Evolutionary conservation across 2,113 vertebrate genomes (phyloP).

Genomic region (Leptosomus discolor): DNA sequence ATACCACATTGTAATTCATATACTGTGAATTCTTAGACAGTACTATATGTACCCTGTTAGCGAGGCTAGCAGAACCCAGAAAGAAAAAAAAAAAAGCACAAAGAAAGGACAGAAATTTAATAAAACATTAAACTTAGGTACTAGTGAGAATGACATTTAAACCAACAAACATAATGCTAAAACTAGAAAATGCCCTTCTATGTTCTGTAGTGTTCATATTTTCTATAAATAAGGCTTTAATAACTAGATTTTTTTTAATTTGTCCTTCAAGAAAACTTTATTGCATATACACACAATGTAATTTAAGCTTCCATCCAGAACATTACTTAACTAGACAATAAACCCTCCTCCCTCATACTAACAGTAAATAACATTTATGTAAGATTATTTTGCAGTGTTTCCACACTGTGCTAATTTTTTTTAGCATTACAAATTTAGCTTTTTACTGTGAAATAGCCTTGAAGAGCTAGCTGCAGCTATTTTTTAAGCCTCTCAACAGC

Average conservation of each 20-base stretch:
- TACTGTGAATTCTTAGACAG: not conserved
- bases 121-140: not conserved
- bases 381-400: not conserved
- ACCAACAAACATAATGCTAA: not conserved
- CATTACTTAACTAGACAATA: conserved; percentile 18
- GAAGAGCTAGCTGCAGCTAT: not conserved
- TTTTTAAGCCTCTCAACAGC: not conserved
- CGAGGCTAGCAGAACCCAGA: not conserved
- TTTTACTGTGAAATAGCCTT: conserved; percentile 24
- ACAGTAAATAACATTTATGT: not conserved
- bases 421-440: conserved; percentile 17
- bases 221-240: not conserved
- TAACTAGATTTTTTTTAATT: not conserved
- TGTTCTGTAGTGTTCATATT: not conserved
- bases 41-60: not conserved
- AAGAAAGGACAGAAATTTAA: not conserved
- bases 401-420: not conserved
- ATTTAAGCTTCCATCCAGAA: not conserved
- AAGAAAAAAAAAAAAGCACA: not conserved
- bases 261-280: not conserved
- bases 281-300: not conserved
- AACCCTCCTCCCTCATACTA: not conserved
- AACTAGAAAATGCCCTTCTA: not conserved
- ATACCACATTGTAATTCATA: not conserved
- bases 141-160: not conserved